phyloP scores from a whole-genome alignment of 2,113 vertebrate species.

The Petromus typicus region DNA sequence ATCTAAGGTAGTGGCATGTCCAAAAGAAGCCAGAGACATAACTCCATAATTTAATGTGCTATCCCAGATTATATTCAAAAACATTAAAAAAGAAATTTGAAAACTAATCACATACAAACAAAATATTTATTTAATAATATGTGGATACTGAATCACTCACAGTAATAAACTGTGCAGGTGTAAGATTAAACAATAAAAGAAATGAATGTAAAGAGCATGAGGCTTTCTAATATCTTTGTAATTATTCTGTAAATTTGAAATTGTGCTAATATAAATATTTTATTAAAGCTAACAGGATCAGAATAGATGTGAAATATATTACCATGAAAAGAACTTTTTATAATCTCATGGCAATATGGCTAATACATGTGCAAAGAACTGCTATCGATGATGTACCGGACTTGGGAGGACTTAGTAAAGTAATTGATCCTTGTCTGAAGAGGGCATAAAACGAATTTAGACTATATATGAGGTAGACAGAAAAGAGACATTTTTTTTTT shows the following conservation, averaged over 20 bases:
- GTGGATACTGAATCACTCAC: not conserved
- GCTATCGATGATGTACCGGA: not conserved
- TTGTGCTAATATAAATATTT: constrained; percentile 3
- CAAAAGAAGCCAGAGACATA: not conserved
- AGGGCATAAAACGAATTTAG: not conserved
- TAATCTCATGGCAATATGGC: not conserved
- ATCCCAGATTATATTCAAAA: not conserved
- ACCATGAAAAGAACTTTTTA: not conserved
- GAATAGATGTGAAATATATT: constrained; percentile 22
- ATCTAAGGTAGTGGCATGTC: not conserved
- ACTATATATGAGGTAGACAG: not conserved
- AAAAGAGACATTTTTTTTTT: not conserved
- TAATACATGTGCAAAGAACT: not conserved
- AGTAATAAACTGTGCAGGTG: not conserved
- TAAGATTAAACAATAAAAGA: constrained; percentile 42
- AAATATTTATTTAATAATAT: not conserved
- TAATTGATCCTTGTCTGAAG: not conserved
- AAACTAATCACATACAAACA: not conserved
- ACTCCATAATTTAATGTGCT: not conserved
- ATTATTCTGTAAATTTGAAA: constrained; percentile 45
- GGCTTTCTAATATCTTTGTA: not conserved
- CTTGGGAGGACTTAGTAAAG: not conserved
- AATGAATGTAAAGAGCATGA: not conserved
- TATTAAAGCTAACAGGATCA: constrained; percentile 40
- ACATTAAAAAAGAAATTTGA: not conserved